Evolutionary conservation across 2,113 vertebrate genomes (phyloP), one percentile per base, ranked within the genome.

Genomic region (Psittacara wagleri): DNA sequence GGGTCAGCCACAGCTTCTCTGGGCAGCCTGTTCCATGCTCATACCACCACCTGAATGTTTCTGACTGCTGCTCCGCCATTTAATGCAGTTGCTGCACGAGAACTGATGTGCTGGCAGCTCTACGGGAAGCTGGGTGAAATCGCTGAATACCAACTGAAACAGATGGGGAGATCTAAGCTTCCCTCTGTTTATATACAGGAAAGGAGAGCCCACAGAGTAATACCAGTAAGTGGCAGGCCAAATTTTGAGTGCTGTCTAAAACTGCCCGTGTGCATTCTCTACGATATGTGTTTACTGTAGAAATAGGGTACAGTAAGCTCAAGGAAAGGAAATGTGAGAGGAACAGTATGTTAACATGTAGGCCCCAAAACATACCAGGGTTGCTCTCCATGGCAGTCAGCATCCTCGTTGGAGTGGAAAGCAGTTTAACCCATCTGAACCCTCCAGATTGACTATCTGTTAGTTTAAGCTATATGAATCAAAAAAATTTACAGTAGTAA

Each of bases 271-370:
- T 59, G 55, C 37, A 2, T 73, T 90, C 67, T 43, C 24, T n/a
- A 18, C 3, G 3, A 5, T 52, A 15, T 9, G 3, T 33, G 63
- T 76, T 86, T 74, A 10, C 67, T 77, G 37, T 35, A 55, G 75
- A 72, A 77, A 29, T 6, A 39, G 39, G 10, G 25, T 61, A 10
- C 37, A 17, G 22, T 78, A 88, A 75, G 14, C 49, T 70, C 41
- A 77, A 70, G 44, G 59, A 51, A 81, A 11, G 16, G 33, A 77
- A 43, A 39, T 10, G 43, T 67, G 43, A 39, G 1, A 3, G 28
- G 23, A 55, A 2, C 1, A 7, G 7, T 7, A 12, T 6, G 17
- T 51, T 85, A 7, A 3, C 41, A 11, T 5, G 1, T 6, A 8
- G 0, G 2, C 20, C 52, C 78, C 77, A n/a, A 57, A 93, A 49